phyloP scores from a whole-genome alignment of 2,797 vertebrate genomes.

The Malacoraja senta region DNA sequence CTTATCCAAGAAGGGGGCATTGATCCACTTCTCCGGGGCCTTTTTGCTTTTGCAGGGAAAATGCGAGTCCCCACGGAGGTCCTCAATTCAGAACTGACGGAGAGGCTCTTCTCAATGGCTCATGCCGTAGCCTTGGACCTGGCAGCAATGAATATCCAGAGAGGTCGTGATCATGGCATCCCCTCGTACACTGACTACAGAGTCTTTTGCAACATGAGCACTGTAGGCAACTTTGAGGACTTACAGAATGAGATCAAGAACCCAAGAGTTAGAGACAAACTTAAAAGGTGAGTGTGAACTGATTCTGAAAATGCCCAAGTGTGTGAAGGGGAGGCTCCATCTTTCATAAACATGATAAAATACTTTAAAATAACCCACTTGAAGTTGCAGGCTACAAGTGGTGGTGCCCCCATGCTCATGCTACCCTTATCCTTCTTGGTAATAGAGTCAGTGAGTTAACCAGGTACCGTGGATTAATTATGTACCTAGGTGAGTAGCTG shows the following conservation, averaged over 20 bases:
- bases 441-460: too few species aligned
- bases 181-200: constrained; percentile 36
- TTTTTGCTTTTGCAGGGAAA: constrained; percentile 38
- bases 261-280: constrained; percentile 38
- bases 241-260: constrained; percentile 39
- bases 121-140: constrained; percentile 38
- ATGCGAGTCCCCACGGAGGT: constrained; percentile 38
- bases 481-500: too few species aligned
- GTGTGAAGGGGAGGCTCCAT: too few species aligned
- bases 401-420: too few species aligned
- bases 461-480: too few species aligned
- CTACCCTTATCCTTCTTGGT: too few species aligned
- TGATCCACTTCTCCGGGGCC: constrained; percentile 39
- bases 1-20: constrained; percentile 40
- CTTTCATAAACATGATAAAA: not conserved
- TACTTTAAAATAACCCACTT: not conserved
- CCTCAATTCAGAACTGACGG: constrained; percentile 37
- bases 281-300: constrained; percentile 31
- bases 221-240: constrained; percentile 36
- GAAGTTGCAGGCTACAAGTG: not conserved
- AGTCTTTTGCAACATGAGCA: constrained; percentile 38
- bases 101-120: constrained; percentile 38
- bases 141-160: constrained; percentile 39
- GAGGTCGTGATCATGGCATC: constrained; percentile 39
- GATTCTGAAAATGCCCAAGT: not conserved